A percentile compares a stretch with the other conserved stretches of the same genome.
These are phyloP conservation scores for Manis javanica DNA, from an alignment of 2,797 vertebrate genomes.

Conservation along the genomic window DNA sequence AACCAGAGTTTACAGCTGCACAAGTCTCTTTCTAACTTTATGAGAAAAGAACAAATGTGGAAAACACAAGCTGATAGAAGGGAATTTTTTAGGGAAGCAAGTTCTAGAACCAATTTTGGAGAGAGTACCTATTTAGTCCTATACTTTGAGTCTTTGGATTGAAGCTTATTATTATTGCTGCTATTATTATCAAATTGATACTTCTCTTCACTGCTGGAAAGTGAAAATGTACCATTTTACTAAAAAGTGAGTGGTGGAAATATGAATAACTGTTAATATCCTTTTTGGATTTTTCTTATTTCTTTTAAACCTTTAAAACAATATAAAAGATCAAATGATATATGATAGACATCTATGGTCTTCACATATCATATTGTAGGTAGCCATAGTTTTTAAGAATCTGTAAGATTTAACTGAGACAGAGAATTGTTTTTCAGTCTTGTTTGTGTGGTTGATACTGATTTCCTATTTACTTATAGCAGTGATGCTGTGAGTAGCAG, in stretches of 20 bases:
- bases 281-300: not conserved
- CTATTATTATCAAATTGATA: not conserved
- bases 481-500: not conserved
- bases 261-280: not conserved
- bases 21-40: not conserved
- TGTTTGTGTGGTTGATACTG: not conserved
- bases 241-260: not conserved
- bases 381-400: not conserved
- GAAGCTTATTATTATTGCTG: not conserved
- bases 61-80: not conserved
- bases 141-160: no score
- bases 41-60: not conserved
- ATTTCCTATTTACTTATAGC: slow-evolving; percentile 67
- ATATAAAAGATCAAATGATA: not conserved
- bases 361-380: not conserved
- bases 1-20: not conserved
- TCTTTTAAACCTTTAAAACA: not conserved
- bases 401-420: slow-evolving; percentile 3
- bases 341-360: not conserved
- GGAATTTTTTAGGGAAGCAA: not conserved
- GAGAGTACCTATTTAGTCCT: no score
- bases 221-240: no score
- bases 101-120: not conserved
- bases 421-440: not conserved
- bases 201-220: not conserved